Conservation (phyloP, 2,797 vertebrate species). For the Cuculus canorus region DNA sequence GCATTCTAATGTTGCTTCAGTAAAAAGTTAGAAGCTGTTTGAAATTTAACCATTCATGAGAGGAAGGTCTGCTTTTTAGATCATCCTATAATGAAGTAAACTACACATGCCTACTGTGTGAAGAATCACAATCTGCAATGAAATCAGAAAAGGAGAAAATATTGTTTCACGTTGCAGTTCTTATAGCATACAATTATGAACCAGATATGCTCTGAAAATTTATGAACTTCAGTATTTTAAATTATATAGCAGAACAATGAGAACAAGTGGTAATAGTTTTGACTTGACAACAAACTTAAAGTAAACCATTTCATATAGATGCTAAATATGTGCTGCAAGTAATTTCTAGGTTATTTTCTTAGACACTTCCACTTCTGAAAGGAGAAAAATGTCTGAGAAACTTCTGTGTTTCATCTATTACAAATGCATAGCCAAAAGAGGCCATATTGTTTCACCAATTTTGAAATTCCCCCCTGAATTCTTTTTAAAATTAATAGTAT, state of each 20-base stretch:
- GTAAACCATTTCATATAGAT: background rate
- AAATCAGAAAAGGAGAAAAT: slow-evolving; percentile 36
- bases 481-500: background rate
- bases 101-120: background rate
- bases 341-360: background rate
- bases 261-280: background rate
- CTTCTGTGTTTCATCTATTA: background rate
- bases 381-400: slow-evolving; percentile 8
- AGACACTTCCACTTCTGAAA: background rate
- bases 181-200: background rate
- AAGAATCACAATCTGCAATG: background rate
- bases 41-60: slow-evolving; percentile 21
- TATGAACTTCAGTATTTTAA: background rate
- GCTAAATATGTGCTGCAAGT: background rate
- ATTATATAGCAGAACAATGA: background rate
- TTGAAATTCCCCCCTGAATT: background rate
- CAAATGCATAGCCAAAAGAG: background rate
- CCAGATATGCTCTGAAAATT: slow-evolving; percentile 9
- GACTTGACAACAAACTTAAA: background rate
- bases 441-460: background rate
- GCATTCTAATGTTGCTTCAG: slow-evolving; percentile 32
- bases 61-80: slow-evolving; percentile 3
- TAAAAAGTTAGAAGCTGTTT: slow-evolving; percentile 8
- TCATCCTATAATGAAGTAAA: background rate
- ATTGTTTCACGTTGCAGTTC: slow-evolving; percentile 22